phyloP scores from a whole-genome alignment of 2,113 vertebrate genomes.

The Nothoprocta pentlandii region DNA sequence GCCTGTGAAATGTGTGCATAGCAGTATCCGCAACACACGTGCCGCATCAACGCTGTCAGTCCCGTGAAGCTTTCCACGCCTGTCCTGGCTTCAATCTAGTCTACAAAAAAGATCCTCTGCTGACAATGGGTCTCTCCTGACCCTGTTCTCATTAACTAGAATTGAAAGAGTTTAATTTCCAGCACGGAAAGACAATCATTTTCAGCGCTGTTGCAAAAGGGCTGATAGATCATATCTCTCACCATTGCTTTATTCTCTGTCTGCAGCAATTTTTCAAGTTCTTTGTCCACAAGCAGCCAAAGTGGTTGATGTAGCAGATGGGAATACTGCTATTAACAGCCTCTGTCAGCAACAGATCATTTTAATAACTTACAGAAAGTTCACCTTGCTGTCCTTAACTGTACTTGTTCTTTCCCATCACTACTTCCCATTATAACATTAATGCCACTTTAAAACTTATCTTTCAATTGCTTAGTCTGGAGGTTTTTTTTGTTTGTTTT shows the following conservation, averaged over 20 bases:
- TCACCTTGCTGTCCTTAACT: neutral
- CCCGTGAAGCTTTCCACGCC: neutral
- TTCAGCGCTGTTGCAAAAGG: neutral
- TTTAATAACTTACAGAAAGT: neutral
- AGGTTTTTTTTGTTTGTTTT: neutral
- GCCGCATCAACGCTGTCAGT: neutral
- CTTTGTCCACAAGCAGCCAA: neutral
- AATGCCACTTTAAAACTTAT: neutral
- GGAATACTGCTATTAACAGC: neutral
- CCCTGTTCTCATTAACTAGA: neutral
- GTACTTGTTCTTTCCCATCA: neutral
- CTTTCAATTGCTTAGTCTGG: neutral
- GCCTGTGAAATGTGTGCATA: neutral
- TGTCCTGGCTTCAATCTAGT: neutral
- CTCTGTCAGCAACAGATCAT: neutral
- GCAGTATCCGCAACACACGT: neutral
- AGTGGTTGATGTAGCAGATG: neutral
- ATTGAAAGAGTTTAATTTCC: neutral
- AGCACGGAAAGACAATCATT: neutral
- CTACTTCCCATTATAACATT: neutral
- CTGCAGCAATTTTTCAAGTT: neutral
- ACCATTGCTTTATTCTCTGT: neutral
- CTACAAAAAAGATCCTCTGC: neutral
- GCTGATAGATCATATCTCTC: neutral
- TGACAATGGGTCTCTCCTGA: neutral